Base-by-base conservation (phyloP, 1,140 invertebrate genomes). In the Marisa cornuarietis region DNA sequence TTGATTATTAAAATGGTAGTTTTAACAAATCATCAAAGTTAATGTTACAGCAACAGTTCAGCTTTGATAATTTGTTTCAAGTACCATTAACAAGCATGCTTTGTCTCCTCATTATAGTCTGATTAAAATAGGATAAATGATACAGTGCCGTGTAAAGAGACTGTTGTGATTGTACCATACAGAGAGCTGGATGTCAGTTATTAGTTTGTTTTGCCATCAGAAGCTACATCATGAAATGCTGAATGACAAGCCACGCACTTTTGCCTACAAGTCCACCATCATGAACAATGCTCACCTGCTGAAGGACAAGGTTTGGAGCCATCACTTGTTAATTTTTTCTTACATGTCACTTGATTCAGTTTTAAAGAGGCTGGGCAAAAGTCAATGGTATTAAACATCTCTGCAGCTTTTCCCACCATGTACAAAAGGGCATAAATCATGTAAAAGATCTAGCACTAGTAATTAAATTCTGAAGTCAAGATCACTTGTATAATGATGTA, bases 161-260 rank as follows among this genome's bases (percentile, higher is more conserved):
- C 24, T 51, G 16, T 13, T n/a, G 51, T 6, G 52, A 54, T 11
- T 4, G 26, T 18, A 26, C 24, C 22, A 11, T 74, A 74, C 4
- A n/a, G 13, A 31, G 8, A 26, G 42, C 61, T 18, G 42, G 7
- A 24, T 63, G 8, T 76, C 20, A 22, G 20, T 26, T 26, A 68
- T 26, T 78, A 31, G 9, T 69, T 22, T 31, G 13, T 49, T 58
- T 49, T 77, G 51, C 18, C 78, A 69, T 24, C 78, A 85, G 84
- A 84, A 85, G 76, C 78, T 85, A 0, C 84, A 85, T 51, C 83
- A 83, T 75, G 84, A 85, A 78, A 88, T 88, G 87, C 75, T 89
- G 22, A 86, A 84, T 79, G 88, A 89, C 78, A 83, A 73, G 78
- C 83, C 86, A n/a, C 62, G 88, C 11, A 89, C 86, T 61, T 52